Evolutionary conservation across 2,113 vertebrate species (phyloP), one percentile per base, ranked within the genome.

Genomic region (Otolemur garnettii): DNA sequence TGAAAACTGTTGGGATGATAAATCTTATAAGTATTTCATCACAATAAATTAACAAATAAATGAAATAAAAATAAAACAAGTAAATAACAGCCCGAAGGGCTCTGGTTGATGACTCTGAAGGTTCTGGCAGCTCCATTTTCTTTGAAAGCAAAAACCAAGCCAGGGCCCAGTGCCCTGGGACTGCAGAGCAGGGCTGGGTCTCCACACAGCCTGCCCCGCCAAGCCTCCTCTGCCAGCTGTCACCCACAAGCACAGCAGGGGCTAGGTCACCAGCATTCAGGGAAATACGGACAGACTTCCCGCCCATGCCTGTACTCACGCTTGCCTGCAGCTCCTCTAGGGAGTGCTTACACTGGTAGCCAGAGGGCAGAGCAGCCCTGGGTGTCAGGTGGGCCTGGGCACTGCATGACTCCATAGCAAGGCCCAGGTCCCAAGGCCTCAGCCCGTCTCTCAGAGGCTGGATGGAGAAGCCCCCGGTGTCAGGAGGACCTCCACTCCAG

Each of bases 91-190:
- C 17, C 2, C 19, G 50, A 42, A 55, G 18, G 12, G 69, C 12
- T 68, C 53, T 42, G n/a, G 50, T 10, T 85, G 53, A 75, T 50
- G 21, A 59, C 74, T 64, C 2, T 53, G 45, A 91, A 35, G 24
- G 77, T 30, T 21, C 2, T 0, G 1, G 18, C 5, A 15, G 18
- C 35, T 78, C 2, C 33, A 53, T 19, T 62, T 62, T 87, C 45
- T 77, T 26, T 50, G 35, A 81, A 42, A 26, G 14, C 59, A 42
- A 81, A 55, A 53, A 68, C 10, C 12, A 83, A 87, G 35, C 18
- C 1, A 9, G 6, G 2, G 2, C n/a, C 21, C 7, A 50, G 5
- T 7, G 4, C 12, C 72, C 1, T 1, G 35, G 60, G 35, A 38
- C 77, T 50, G 69, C 26, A 60, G 18, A 66, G 84, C 81, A 57